Percentiles rank a stretch among this genome's conserved stretches.
Conservation (phyloP, 2,888 invertebrate genomes). For the Bimastos eiseni region DNA sequence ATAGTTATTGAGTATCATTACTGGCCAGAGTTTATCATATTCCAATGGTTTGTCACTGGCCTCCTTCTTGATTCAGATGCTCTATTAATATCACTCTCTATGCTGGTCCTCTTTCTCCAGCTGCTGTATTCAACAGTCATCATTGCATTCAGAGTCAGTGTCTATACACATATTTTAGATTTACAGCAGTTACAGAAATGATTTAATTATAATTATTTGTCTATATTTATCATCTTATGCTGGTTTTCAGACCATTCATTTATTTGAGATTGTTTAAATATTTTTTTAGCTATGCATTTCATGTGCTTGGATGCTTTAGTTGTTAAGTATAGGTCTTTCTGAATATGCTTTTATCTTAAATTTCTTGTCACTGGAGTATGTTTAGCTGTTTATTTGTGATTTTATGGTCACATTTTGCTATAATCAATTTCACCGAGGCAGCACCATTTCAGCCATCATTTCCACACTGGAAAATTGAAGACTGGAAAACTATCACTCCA, state of each 20-base stretch:
- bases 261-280: neutral
- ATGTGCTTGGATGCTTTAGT: neutral
- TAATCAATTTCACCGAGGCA: neutral
- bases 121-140: neutral
- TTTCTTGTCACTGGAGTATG: neutral
- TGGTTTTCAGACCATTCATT: neutral
- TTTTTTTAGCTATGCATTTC: neutral
- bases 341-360: neutral
- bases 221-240: neutral
- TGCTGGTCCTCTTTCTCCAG: neutral
- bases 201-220: neutral
- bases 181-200: neutral
- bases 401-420: neutral
- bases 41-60: too few relatives aligned
- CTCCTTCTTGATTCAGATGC: too few relatives aligned
- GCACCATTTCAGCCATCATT: neutral
- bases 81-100: neutral
- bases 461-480: neutral
- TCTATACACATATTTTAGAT: neutral
- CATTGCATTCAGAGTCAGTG: neutral
- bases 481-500: constrained; percentile 1
- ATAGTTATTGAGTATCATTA: too few relatives aligned
- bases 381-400: neutral
- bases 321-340: neutral
- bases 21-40: too few relatives aligned